Evolutionary conservation across 2,797 vertebrate species (phyloP), one percentile per base, ranked within the genome.

Genomic region (Sebastes kiyomatsui): DNA sequence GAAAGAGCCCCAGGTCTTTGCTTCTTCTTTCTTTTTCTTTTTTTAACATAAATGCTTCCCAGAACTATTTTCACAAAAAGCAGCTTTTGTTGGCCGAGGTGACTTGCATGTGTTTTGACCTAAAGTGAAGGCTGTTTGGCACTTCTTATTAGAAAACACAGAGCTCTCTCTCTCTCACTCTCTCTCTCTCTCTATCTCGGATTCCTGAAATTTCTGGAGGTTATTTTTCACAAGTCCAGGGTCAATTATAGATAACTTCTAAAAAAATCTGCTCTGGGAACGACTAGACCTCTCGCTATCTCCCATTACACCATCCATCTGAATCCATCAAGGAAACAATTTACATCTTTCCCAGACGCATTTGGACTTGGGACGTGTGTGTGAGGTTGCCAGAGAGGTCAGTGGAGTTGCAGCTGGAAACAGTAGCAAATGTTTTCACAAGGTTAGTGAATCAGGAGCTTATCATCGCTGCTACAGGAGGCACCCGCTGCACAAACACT

Each of bases 1-100:
- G 74, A 94, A 94, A 92, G 84, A 33, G 60, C 80, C 72, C 70
- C 68, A n/a, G 80, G 88, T 88, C 75, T 77, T 79, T 80, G 55
- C 61, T 84, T 73, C 23, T 54, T 73, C 49, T 81, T 81, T 81
- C 59, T 78, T 60, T 68, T 82, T 88, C 59, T 78, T 66, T 68
- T 82, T 88, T 66, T 58, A 58, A 67, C 78, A 67, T 54, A 79
- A 76, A 85, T 35, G n/a, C 79, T 90, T 88, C 77, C 59, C 62
- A 69, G 56, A 83, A 74, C 59, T 68, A 67, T 85, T 85, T 85
- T 55, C 74, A n/a, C 79, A 88, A 71, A 87, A 67, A 68, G 35
- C 38, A 60, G 67, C 74, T 80, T 86, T 66, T 23, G 61, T 81
- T 70, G 65, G 72, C 76, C 12, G 7, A 55, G 38, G 13, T 27